Conservation (phyloP, 2,888 invertebrate genomes). For the Noctua janthina region DNA sequence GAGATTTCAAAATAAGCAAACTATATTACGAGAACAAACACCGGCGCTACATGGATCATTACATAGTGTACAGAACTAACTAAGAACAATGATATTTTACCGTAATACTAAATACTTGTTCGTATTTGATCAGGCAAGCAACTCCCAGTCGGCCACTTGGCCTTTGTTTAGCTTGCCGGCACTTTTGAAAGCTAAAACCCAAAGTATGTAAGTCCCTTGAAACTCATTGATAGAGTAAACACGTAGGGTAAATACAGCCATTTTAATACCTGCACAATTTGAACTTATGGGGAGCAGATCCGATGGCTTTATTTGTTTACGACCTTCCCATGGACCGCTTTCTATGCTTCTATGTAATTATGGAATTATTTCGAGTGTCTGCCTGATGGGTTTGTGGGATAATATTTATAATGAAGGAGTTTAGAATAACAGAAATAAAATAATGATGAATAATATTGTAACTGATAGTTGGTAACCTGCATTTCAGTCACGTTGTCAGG, state of each 20-base stretch:
- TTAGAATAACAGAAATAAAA: background rate
- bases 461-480: conserved; percentile 24
- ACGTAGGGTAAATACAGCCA: conserved; percentile 82
- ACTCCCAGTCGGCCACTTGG: conserved; percentile 84
- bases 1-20: conserved; percentile 22
- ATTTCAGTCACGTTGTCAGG: conserved; percentile 48
- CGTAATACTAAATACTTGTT: conserved; percentile 81
- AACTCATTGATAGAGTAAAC: conserved; percentile 88
- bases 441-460: conserved; percentile 20
- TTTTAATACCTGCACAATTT: conserved; percentile 88
- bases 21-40: conserved; percentile 49
- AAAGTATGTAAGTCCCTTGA: conserved; percentile 88
- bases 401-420: conserved; percentile 38
- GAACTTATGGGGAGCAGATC: conserved; percentile 88
- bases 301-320: conserved; percentile 78
- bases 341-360: conserved; percentile 71
- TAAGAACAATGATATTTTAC: conserved; percentile 84
- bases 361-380: conserved; percentile 62
- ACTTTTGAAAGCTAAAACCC: conserved; percentile 90
- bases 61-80: conserved; percentile 72
- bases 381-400: conserved; percentile 49
- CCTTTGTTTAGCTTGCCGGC: conserved; percentile 86
- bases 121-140: conserved; percentile 85
- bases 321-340: conserved; percentile 79
- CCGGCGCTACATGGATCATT: conserved; percentile 74